Evolutionary conservation across 2,888 invertebrate species (phyloP), one percentile per base, ranked within the genome.

Genomic region (Machimus atricapillus): DNA sequence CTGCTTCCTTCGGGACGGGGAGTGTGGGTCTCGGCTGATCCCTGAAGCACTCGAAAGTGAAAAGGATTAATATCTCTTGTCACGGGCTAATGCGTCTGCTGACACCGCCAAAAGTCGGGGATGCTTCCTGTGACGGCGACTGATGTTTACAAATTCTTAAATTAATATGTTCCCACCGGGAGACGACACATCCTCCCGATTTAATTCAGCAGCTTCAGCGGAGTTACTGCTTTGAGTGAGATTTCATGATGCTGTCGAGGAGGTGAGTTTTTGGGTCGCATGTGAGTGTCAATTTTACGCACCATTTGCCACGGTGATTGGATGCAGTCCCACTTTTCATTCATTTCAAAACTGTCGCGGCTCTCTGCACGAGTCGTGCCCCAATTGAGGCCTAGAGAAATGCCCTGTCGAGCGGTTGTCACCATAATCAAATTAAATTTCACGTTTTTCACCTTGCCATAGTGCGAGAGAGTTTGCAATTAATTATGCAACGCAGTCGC

Each of bases 71-170:
- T 81, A 56, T 23, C 56, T 52, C 52, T 34, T 81, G 81, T 81
- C 81, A 81, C 19, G 52, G 81, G 27, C 52, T 81, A 81, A 81
- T 81, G 81, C 81, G 31, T 81, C 52, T 27, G 52, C 56, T 56
- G 81, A 81, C 81, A 81, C 81, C 81, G 56, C 43, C 56, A 52
- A 56, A 43, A 27, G 56, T 81, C 81, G 56, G 56, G 56, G 1
- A 52, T 56, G 23, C 27, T 56, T 81, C 81, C 81, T 81, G 81
- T 56, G 81, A 81, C 34, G 23, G 16, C 27, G 23, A 56, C 34
- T 52, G 52, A 56, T 81, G 81, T 81, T 81, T 56, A 81, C 81
- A 81, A 81, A 81, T 81, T 81, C 52, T 81, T 31, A 81, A 81
- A 81, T 81, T 52, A 81, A 81, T 52, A 81, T 31, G 52, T 56